A percentile compares a stretch with the other conserved stretches of the same genome.
phyloP scores from a whole-genome alignment of 2,888 invertebrate genomes.

The Dexiosoma caninum region DNA sequence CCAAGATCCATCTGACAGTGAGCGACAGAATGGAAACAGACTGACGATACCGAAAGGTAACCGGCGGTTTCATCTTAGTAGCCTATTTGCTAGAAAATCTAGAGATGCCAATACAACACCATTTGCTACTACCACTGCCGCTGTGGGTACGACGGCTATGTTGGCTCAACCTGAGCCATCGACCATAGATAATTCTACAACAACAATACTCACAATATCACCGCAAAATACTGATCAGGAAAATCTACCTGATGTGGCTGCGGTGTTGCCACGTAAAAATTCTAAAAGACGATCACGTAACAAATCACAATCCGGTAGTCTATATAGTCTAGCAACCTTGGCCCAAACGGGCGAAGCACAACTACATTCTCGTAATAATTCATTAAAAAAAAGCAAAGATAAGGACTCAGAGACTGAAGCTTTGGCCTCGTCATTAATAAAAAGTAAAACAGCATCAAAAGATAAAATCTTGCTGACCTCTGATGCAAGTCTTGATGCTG shows the following conservation, averaged over 20 bases:
- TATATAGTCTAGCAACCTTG: slow-evolving; percentile 70
- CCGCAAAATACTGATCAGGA: slow-evolving; percentile 50
- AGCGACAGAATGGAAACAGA: not conserved
- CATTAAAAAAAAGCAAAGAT: slow-evolving; percentile 56
- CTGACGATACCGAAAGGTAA: slow-evolving; percentile 22
- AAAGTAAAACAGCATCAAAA: slow-evolving; percentile 26
- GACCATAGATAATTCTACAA: slow-evolving; percentile 69
- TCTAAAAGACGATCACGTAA: slow-evolving; percentile 60
- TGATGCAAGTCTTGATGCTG: not conserved
- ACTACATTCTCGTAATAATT: slow-evolving; percentile 64
- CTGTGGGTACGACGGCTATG: slow-evolving; percentile 60
- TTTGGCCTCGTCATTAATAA: slow-evolving; percentile 29
- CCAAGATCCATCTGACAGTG: not conserved
- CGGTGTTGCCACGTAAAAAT: slow-evolving; percentile 52
- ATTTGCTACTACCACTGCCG: slow-evolving; percentile 50
- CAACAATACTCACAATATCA: slow-evolving; percentile 68
- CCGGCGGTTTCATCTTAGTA: slow-evolving; percentile 62
- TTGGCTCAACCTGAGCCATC: slow-evolving; percentile 70
- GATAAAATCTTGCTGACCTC: slow-evolving; percentile 47
- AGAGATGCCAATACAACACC: slow-evolving; percentile 28
- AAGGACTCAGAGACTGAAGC: slow-evolving; percentile 42
- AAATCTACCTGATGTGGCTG: slow-evolving; percentile 63
- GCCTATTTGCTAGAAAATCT: slow-evolving; percentile 41
- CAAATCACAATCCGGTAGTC: slow-evolving; percentile 69
- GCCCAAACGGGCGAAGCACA: slow-evolving; percentile 67